These are phyloP conservation scores for Chlorocebus sabaeus DNA, from an alignment of 2,113 vertebrate species.

Conservation along the genomic window DNA sequence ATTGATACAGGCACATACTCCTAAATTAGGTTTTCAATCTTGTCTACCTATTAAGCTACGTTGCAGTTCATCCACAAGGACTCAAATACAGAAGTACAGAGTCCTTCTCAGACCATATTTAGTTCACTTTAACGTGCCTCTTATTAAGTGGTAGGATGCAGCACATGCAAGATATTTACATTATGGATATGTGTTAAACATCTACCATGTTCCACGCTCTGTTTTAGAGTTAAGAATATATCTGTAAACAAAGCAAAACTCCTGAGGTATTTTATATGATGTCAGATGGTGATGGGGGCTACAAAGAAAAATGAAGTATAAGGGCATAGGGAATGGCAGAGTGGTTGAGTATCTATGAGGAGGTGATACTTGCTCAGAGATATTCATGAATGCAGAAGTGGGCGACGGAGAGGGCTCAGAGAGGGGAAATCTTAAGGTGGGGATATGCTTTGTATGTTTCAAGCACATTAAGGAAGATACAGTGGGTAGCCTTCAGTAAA, in stretches of 20 bases:
- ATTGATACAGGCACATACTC: too few relatives aligned
- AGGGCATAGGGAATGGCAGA: neutral
- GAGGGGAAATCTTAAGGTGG: neutral
- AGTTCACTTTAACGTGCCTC: neutral
- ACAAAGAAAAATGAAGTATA: neutral
- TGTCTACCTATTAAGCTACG: too few relatives aligned
- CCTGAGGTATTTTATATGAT: neutral
- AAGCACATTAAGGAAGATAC: neutral
- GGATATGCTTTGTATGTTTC: neutral
- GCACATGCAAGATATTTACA: neutral
- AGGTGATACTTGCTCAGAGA: neutral
- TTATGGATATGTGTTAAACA: neutral
- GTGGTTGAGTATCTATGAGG: neutral
- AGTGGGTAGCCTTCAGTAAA: neutral
- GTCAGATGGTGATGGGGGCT: neutral
- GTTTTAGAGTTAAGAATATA: neutral
- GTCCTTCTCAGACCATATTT: too few relatives aligned
- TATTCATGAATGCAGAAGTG: neutral
- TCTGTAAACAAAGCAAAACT: neutral
- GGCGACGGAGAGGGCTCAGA: neutral
- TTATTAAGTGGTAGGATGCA: neutral
- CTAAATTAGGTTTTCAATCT: too few relatives aligned
- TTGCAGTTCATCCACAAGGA: too few relatives aligned
- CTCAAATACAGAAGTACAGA: too few relatives aligned
- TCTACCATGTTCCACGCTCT: neutral